Evolutionary conservation across 2,888 invertebrate species (phyloP), one percentile per base, ranked within the genome.

Genomic region (Polylopha cassiicola): DNA sequence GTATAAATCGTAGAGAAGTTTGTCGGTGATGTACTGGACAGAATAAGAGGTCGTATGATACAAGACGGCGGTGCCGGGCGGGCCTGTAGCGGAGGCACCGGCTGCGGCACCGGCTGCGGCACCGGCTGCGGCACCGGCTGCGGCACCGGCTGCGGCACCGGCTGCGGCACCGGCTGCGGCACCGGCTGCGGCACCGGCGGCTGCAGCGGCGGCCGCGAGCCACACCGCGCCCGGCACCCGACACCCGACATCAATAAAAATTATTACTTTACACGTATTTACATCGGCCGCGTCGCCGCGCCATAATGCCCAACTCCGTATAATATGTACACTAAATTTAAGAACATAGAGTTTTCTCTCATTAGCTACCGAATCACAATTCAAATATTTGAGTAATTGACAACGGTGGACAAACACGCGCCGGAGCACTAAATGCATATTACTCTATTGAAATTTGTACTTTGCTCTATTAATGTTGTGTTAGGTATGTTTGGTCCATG

Each of bases 341-440:
- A 81, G 80, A 82, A 74, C 80, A 80, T 82, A 80, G 73, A 70
- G 69, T 77, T 82, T 75, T 85, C 82, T 84, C 82, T 82, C 84
- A 76, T 81, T 84, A 85, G 81, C 84, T 85, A 85, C 82, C 82
- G 78, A 84, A 85, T 85, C 85, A 85, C 85, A 85, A 81, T 84
- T 82, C 77, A 80, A 78, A 78, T 82, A 78, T 78, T 76, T 75
- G 78, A 81, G 78, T 85, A 85, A 85, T 85, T 85, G 85, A 85
- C 85, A 78, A 84, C 78, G 80, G 81, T 81, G 84, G 84, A 84
- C 85, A 79, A 76, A 77, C 81, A 75, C 76, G 79, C 76, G 77
- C 75, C 79, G 73, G 72, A 72, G 76, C 80, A 79, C 79, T 76
- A 71, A 41, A 72, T 74, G 79, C 79, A 71, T 78, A 65, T 76